Conservation (phyloP, 1,140 invertebrate genomes). For the Drosophila repleta region DNA sequence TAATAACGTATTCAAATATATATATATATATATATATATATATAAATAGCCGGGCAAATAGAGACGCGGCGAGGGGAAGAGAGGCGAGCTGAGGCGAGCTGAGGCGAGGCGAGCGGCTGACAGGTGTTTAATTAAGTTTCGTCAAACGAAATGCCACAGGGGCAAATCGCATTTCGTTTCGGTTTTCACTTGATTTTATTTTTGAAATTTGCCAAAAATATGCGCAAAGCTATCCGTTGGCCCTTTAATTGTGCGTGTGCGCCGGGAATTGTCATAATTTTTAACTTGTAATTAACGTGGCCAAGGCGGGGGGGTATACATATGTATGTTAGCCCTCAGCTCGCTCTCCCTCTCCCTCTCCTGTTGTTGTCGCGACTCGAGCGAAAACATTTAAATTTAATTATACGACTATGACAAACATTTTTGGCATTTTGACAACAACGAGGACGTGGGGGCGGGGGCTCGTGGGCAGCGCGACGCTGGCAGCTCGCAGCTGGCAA, state of each 20-base stretch:
- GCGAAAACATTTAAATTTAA: slow-evolving; percentile 80
- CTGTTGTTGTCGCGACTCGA: slow-evolving; percentile 46
- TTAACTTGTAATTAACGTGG: slow-evolving; percentile 1
- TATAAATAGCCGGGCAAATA: background rate
- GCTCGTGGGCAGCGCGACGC: background rate
- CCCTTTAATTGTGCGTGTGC: background rate
- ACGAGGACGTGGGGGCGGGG: background rate
- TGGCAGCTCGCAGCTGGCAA: slow-evolving; percentile 13
- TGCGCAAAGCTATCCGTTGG: too few relatives aligned
- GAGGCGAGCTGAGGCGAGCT: too few relatives aligned
- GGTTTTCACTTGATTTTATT: too few relatives aligned
- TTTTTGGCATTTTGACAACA: slow-evolving; percentile 78
- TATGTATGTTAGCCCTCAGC: background rate
- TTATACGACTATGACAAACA: slow-evolving; percentile 81
- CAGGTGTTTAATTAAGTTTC: slow-evolving; percentile 20
- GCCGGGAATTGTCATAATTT: slow-evolving; percentile 17
- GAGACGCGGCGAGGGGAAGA: background rate
- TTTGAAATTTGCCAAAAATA: too few relatives aligned
- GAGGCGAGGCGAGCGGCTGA: slow-evolving; percentile 5
- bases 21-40: too few relatives aligned
- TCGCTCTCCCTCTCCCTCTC: background rate
- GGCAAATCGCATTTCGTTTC: background rate
- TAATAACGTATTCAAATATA: background rate
- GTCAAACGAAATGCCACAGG: background rate
- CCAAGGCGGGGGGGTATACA: too few relatives aligned